Evolutionary conservation across 2,797 vertebrate species (phyloP).

Genomic region (Oryzias dopingdopingensis): DNA sequence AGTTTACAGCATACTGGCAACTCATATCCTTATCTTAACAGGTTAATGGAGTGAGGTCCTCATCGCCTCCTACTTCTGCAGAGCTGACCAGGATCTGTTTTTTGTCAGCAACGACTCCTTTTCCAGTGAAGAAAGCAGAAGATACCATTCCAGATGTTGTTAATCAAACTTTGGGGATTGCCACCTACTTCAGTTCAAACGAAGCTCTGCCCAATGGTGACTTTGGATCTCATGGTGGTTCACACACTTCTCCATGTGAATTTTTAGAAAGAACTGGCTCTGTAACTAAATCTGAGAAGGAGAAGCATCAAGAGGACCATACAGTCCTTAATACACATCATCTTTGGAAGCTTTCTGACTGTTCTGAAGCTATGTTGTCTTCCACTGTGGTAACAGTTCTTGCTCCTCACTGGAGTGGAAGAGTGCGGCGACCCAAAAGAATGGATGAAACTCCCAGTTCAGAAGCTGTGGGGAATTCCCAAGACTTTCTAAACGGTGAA

Average conservation of each 20-base stretch:
- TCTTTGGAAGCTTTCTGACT: constrained; percentile 11
- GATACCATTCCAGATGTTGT: constrained; percentile 1
- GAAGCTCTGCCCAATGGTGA: constrained; percentile 21
- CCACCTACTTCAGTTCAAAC: constrained; percentile 14
- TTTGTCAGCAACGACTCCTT: constrained; percentile 8
- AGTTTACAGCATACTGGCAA: too few species aligned
- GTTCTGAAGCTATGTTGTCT: constrained; percentile 67
- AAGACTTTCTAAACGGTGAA: constrained; percentile 33
- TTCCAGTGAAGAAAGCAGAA: constrained; percentile 28
- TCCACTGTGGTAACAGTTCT: constrained; percentile 77
- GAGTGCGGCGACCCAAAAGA: constrained; percentile 62
- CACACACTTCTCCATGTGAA: constrained; percentile 8
- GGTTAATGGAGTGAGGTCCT: constrained; percentile 43
- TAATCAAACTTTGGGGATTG: constrained; percentile 23
- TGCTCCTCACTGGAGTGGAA: constrained; percentile 70
- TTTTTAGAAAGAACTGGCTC: constrained; percentile 17
- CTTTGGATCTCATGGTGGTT: constrained; percentile 17
- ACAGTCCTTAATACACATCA: constrained; percentile 14
- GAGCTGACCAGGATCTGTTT: constrained; percentile 3
- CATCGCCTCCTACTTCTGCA: constrained; percentile 7
- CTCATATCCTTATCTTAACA: constrained; percentile 21
- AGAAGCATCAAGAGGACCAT: constrained; percentile 14
- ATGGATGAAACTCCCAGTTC: constrained; percentile 31
- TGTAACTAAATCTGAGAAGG: constrained; percentile 10
- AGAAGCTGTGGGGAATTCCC: constrained; percentile 44